phyloP scores from a whole-genome alignment of 1,140 invertebrate genomes.

The Diuraphis noxia region DNA sequence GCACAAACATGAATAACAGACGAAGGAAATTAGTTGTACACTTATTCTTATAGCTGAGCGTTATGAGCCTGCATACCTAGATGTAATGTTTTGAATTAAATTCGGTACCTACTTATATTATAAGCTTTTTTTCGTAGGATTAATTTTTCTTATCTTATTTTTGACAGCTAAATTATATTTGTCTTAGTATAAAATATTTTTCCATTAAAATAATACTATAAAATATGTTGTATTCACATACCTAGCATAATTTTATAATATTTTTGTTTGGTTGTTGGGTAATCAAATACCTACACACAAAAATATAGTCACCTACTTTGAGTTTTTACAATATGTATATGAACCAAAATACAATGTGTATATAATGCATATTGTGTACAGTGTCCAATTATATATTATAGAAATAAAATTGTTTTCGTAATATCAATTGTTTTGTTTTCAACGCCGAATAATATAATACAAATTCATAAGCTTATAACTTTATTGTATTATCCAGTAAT shows the following conservation, averaged over 20 bases:
- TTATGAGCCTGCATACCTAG: background rate
- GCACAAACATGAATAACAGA: background rate
- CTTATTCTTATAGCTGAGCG: background rate
- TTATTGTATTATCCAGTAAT: background rate
- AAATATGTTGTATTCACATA: background rate
- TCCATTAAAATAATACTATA: constrained; percentile 1
- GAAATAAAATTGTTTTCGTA: background rate
- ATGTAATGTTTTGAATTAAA: background rate
- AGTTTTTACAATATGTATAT: background rate
- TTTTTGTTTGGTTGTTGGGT: background rate
- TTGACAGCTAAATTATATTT: background rate
- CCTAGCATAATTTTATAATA: background rate
- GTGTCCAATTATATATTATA: background rate
- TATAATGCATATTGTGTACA: background rate
- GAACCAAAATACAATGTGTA: background rate
- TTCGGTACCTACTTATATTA: background rate
- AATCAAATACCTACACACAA: constrained; percentile 9
- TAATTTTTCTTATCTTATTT: constrained; percentile 7
- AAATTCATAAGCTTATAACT: background rate
- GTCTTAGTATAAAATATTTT: background rate
- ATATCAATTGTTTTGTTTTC: background rate
- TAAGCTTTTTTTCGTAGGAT: background rate
- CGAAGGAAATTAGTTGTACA: background rate
- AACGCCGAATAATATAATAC: background rate
- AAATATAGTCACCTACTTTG: background rate